phyloP scores from a whole-genome alignment of 2,888 invertebrate species.

The Orthosia incerta region DNA sequence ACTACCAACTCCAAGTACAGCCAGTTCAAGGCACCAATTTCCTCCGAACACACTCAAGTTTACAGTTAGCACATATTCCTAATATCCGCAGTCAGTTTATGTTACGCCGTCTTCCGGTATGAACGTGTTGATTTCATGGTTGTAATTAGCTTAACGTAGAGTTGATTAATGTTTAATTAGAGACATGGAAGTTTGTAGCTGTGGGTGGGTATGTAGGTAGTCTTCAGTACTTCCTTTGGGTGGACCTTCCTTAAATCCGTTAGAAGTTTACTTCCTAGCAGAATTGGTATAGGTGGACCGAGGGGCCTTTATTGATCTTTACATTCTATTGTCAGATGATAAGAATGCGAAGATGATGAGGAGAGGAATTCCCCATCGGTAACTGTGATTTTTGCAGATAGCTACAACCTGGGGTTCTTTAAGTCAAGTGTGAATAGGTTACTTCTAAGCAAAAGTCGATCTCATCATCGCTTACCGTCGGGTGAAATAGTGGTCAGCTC shows the following conservation, averaged over 20 bases:
- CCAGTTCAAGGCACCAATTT: slow-evolving; percentile 44
- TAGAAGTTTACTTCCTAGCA: background rate
- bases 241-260: background rate
- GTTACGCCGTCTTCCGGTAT: slow-evolving; percentile 40
- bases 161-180: slow-evolving; percentile 51
- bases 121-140: slow-evolving; percentile 49
- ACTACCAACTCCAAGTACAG: background rate
- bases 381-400: no score
- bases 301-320: background rate
- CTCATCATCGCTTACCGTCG: no score
- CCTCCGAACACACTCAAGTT: slow-evolving; percentile 13
- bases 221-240: slow-evolving; percentile 14
- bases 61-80: slow-evolving; percentile 32
- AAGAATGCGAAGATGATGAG: no score
- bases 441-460: no score
- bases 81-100: slow-evolving; percentile 32
- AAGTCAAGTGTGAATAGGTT: no score
- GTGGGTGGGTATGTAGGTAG: background rate
- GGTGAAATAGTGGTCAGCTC: no score
- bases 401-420: no score
- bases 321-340: background rate
- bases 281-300: no score
- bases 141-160: slow-evolving; percentile 29
- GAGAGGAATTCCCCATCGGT: no score
- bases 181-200: slow-evolving; percentile 20